Base-by-base conservation (phyloP, 2,113 vertebrate species). In the Meleagris gallopavo region DNA sequence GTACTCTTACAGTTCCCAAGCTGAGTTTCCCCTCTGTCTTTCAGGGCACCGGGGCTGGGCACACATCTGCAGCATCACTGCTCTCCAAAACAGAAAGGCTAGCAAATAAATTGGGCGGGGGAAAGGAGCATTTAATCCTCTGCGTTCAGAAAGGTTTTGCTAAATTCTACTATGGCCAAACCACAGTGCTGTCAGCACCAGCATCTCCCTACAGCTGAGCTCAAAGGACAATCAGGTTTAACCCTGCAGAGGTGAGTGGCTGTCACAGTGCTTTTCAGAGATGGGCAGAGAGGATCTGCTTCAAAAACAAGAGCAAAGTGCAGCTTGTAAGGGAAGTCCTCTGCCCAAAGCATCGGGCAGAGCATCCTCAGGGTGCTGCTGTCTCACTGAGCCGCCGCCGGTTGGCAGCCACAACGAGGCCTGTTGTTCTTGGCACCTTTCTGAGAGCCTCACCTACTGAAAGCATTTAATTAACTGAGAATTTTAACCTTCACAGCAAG, bases 401-500 rank as follows among this genome's bases (percentile, higher is more conserved):
- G 1, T 45, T 40, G 46, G 65, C 29, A 32, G 20, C 86, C 92
- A n/a, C 76, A 60, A 30, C 21, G 0, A 36, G 7, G 41, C 29
- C 76, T 57, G 41, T n/a, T 78, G 15, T 22, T 71, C 17, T 81
- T 78, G 83, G 61, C 83, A 36, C 22, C 83, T 65, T 54, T 30
- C 32, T 43, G 19, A 3, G 80, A 78, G 46, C 7, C 41, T 86
- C 83, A 74, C 50, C 72, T 74, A 4, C 60, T 50, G 72, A 78
- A 80, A 94, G 50, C 38, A 25, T 86, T 83, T 84, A 57, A 93
- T 91, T 93, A 83, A 45, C 80, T 57, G 88, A 78, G 80, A 46
- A 82, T 75, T 88, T 90, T 55, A 90, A 84, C 73, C 73, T 48
- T 75, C 88, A 61, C 46, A 78, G 86, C 41, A 88, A 95, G 88